These are phyloP conservation scores for Xiphorhynchus elegans DNA, from an alignment of 2,113 vertebrate genomes.

Conservation along the genomic window DNA sequence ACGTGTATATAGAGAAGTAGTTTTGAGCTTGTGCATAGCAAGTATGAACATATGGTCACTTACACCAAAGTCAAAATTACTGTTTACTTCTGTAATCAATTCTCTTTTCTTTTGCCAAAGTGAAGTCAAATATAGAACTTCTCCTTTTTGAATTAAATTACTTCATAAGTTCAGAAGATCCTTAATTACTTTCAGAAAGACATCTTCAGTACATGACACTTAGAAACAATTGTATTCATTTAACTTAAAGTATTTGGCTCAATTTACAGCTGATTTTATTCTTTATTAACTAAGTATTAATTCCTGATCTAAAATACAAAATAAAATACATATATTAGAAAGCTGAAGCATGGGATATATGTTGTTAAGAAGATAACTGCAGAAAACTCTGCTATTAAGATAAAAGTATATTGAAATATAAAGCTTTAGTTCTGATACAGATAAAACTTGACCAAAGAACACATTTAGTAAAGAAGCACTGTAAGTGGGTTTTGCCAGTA, in stretches of 20 bases:
- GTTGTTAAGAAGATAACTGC: background rate
- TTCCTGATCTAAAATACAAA: background rate
- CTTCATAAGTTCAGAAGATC: background rate
- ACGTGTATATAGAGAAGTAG: background rate
- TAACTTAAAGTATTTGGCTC: background rate
- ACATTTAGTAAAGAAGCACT: background rate
- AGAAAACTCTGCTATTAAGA: background rate
- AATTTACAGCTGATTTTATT: background rate
- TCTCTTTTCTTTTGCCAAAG: background rate
- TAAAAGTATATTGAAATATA: background rate
- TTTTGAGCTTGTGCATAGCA: background rate
- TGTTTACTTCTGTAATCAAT: background rate
- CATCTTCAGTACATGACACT: background rate
- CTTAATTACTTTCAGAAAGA: background rate
- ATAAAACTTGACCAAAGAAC: background rate
- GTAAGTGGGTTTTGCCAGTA: background rate
- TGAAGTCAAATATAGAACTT: background rate
- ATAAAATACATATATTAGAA: background rate
- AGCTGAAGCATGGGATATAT: background rate
- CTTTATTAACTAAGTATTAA: background rate
- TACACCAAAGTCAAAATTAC: background rate
- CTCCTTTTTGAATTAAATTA: background rate
- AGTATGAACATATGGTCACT: background rate
- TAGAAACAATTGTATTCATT: background rate
- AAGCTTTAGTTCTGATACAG: background rate